Percentiles rank a stretch among this genome's conserved stretches.
These are phyloP conservation scores for Calephelis perditalis DNA, from an alignment of 2,888 invertebrate genomes.

Conservation along the genomic window DNA sequence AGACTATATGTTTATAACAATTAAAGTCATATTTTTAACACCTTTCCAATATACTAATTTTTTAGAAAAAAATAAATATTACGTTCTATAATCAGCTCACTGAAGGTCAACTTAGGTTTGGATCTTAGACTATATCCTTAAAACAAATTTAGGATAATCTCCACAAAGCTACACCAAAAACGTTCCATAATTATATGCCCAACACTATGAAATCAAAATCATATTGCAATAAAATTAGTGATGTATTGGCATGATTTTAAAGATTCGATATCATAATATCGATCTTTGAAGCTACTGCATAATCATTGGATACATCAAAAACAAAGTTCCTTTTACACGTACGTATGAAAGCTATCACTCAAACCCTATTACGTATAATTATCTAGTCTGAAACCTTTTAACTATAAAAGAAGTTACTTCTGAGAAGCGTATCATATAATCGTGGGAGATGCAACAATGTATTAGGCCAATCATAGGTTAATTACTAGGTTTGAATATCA, in stretches of 20 bases:
- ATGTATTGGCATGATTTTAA: too few relatives aligned
- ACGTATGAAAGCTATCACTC: slow-evolving; percentile 48
- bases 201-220: too few relatives aligned
- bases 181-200: too few relatives aligned
- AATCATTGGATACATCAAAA: slow-evolving; percentile 56
- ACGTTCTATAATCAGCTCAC: too few relatives aligned
- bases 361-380: slow-evolving; percentile 60
- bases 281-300: slow-evolving; percentile 55
- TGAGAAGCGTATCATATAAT: slow-evolving; percentile 55
- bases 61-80: too few relatives aligned
- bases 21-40: too few relatives aligned
- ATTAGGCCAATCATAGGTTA: slow-evolving; percentile 61
- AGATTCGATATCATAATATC: slow-evolving; percentile 33
- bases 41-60: too few relatives aligned
- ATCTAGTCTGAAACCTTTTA: slow-evolving; percentile 77
- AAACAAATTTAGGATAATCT: too few relatives aligned
- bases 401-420: slow-evolving; percentile 61
- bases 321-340: slow-evolving; percentile 39
- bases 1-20: too few relatives aligned
- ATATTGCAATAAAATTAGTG: too few relatives aligned
- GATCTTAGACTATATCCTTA: too few relatives aligned
- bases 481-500: slow-evolving; percentile 72
- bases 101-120: too few relatives aligned
- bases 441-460: slow-evolving; percentile 54
- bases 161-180: not conserved